Evolutionary conservation across 2,888 invertebrate genomes (phyloP), one percentile per base, ranked within the genome.

Genomic region (Andrena minutula): DNA sequence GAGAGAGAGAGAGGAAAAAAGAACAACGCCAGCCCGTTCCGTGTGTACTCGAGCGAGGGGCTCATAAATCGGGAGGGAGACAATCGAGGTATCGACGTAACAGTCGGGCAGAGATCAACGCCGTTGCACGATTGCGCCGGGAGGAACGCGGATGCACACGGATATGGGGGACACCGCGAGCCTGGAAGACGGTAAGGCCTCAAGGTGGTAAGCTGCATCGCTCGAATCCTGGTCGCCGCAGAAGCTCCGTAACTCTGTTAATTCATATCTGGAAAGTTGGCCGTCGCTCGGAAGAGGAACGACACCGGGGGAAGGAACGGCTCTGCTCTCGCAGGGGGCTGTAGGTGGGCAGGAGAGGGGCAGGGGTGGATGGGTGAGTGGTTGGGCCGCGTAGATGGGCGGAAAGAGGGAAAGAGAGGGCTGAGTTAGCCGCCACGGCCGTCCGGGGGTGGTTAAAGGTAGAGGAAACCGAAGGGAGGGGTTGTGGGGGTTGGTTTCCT

Each of bases 241-340:
- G 89, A 89, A 89, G 89, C 92, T 91, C 90, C 90, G 92, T 92
- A 93, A 93, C 93, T 93, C 93, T 90, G 93, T 93, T 93, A 93
- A 93, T 93, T 93, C 93, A 93, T 93, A 93, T 92, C 93, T 91
- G 88, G 88, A 90, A 93, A 93, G 92, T 93, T 93, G 89, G 89
- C 87, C 86, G 85, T 79, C 84, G 84, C 81, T 77, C 58, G 79
- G 83, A 80, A 82, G 82, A 82, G 81, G 78, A 81, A 85, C 81
- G 84, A 70, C 41, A 16, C 12, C 65, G 80, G 77, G 72, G 73
- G 80, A 75, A 75, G 81, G 78, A 86, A 66, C 73, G 68, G 79
- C 72, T 72, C 72, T 72, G 77, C 72, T 71, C 63, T 75, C 75
- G 77, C 41, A 61, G 70, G 71, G 78, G 82, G 69, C 78, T 73